A percentile compares a stretch with the other conserved stretches of the same genome.
Conservation (phyloP, 1,140 invertebrate species). For the Heliothis subflexa region DNA sequence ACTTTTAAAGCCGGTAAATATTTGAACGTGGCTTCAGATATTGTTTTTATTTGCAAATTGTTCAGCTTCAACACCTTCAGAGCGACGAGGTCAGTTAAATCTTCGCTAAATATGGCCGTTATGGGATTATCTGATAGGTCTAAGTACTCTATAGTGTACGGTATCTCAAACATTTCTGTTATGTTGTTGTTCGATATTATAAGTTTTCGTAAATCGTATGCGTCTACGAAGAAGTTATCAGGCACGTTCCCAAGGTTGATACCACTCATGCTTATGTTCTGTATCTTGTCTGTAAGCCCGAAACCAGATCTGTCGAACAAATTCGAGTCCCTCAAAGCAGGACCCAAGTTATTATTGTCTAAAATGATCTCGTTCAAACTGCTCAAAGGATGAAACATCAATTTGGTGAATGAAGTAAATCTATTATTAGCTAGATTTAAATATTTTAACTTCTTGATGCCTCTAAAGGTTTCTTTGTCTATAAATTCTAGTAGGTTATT, state of each 20-base stretch:
- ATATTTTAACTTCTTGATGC: slow-evolving; percentile 80
- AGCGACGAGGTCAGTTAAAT: slow-evolving; percentile 72
- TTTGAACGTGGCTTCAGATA: slow-evolving; percentile 70
- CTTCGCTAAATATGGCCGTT: slow-evolving; percentile 66
- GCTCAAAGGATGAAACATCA: slow-evolving; percentile 79
- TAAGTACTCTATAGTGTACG: slow-evolving; percentile 78
- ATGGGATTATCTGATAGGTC: slow-evolving; percentile 83
- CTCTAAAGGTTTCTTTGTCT: slow-evolving; percentile 78
- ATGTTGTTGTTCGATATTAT: slow-evolving; percentile 77
- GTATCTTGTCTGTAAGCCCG: slow-evolving; percentile 73
- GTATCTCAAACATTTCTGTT: slow-evolving; percentile 73
- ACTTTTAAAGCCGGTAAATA: slow-evolving; percentile 66
- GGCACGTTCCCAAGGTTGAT: slow-evolving; percentile 69
- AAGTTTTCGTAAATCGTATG: slow-evolving; percentile 74
- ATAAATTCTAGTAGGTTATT: slow-evolving; percentile 83
- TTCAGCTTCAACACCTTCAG: slow-evolving; percentile 77
- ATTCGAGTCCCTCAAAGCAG: slow-evolving; percentile 62
- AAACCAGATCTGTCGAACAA: slow-evolving; percentile 75
- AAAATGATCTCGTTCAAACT: slow-evolving; percentile 83
- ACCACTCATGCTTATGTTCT: slow-evolving; percentile 70
- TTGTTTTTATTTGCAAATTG: slow-evolving; percentile 74
- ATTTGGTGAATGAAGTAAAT: slow-evolving; percentile 76
- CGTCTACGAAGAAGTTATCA: slow-evolving; percentile 78
- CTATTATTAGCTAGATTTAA: slow-evolving; percentile 86
- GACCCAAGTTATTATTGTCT: slow-evolving; percentile 77